These are phyloP conservation scores for Euwallacea similis DNA, from an alignment of 1,140 invertebrate species.

Conservation along the genomic window DNA sequence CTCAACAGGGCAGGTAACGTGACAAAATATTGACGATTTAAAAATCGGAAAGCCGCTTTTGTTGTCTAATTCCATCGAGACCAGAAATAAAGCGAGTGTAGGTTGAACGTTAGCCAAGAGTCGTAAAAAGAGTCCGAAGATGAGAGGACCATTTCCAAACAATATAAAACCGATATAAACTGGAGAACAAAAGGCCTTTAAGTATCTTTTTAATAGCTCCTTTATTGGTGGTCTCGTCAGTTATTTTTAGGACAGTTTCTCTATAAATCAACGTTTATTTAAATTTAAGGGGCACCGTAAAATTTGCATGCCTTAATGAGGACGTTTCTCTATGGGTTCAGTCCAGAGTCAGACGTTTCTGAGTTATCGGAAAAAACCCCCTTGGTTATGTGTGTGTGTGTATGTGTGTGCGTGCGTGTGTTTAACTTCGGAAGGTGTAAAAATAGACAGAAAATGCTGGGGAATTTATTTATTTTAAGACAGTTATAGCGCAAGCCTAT, in stretches of 20 bases:
- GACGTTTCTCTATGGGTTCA: neutral
- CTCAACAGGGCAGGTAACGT: slow-evolving; percentile 5
- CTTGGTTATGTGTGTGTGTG: no score
- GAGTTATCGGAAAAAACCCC: neutral
- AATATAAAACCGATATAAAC: slow-evolving; percentile 36
- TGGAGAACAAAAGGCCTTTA: slow-evolving; percentile 29
- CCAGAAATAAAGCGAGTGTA: slow-evolving; percentile 7
- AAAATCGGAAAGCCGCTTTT: no score
- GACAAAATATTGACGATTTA: slow-evolving; percentile 20
- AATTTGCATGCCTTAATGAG: slow-evolving; percentile 14
- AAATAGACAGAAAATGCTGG: slow-evolving; percentile 12
- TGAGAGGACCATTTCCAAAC: slow-evolving; percentile 20
- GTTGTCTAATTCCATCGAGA: no score
- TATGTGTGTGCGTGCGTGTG: no score
- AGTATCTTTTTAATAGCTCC: slow-evolving; percentile 24
- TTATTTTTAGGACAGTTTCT: slow-evolving; percentile 6
- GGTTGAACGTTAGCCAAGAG: neutral
- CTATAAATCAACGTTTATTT: slow-evolving; percentile 23
- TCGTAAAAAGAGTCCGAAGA: slow-evolving; percentile 22
- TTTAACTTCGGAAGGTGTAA: neutral
- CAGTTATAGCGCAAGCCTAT: slow-evolving; percentile 11
- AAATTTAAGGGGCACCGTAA: slow-evolving; percentile 7
- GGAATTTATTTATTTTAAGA: slow-evolving; percentile 27
- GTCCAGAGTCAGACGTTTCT: neutral
- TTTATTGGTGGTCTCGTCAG: slow-evolving; percentile 19